Base-by-base conservation (phyloP, 2,797 vertebrate species). In the Sebastes steindachneri region DNA sequence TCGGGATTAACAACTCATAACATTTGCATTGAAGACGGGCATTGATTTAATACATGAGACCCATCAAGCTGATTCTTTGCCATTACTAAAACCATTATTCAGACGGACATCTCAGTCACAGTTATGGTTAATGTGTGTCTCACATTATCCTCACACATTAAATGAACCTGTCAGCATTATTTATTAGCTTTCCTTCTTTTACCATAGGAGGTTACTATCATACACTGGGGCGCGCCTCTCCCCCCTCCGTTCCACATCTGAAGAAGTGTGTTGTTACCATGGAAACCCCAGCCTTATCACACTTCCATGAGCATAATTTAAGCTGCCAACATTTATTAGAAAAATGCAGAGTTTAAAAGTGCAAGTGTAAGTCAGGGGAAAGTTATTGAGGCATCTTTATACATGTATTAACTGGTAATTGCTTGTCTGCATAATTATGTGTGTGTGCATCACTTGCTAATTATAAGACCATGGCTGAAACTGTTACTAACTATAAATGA, bases 191-290 rank as follows among this genome's bases (percentile, higher is more conserved):
- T 48, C 60, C 63, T 74, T 67, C 67, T 86, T 86, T 59, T 58
- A 74, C 70, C 84, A 74, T 54, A 81, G 80, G 82, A 89, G 84
- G 69, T 64, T 77, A 68, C 80, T 37, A 31, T 73, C 75, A 85
- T 35, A 75, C 83, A 23, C 26, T 53, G 65, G 69, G 83, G 73
- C 3, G 21, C 23, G 57, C 69, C 80, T 80, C 75, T 82, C 21
- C 10, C 53, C 70, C 71, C 84, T 72, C 58, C 17, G 5, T 64
- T 91, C 79, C 70, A 85, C 81, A 87, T 84, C 80, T 79, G 81
- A 91, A 60, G 80, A 88, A 89, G 73, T 89, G 70, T 88, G 84
- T 55, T 89, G 94, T 93, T 92, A 51, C 93, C 90, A 94, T 93
- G 90, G 92, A 21, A 92, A 95, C 93, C 55, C 3, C 81, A 83